These are phyloP conservation scores for Paratrypauchen microcephalus DNA, from an alignment of 2,797 vertebrate species.

Conservation along the genomic window DNA sequence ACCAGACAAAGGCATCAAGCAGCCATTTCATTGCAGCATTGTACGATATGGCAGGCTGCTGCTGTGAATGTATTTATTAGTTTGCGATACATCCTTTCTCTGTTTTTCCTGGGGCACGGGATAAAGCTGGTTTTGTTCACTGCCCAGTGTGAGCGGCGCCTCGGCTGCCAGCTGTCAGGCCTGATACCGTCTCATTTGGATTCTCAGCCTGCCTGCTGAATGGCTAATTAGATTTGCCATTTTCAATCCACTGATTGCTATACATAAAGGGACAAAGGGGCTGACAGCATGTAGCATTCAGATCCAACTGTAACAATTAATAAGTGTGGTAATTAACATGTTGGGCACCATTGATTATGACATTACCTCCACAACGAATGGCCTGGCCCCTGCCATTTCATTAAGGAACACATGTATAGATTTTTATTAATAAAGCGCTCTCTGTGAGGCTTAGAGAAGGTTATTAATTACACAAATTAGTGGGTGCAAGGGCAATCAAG, in stretches of 20 bases:
- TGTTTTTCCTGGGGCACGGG: constrained; percentile 74
- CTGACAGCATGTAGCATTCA: constrained; percentile 89
- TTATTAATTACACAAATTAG: constrained; percentile 99
- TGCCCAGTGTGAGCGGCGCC: constrained; percentile 78
- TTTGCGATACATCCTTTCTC: constrained; percentile 82
- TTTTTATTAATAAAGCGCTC: constrained; percentile 98
- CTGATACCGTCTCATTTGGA: constrained; percentile 78
- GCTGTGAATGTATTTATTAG: constrained; percentile 83
- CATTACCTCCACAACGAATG: constrained; percentile 90
- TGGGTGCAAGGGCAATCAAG: constrained; percentile 89
- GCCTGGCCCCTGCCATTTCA: constrained; percentile 80
- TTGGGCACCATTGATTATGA: constrained; percentile 89
- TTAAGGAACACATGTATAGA: constrained; percentile 83
- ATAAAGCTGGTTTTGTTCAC: constrained; percentile 78
- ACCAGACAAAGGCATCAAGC: constrained; percentile 80
- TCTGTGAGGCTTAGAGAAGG: constrained; percentile 79
- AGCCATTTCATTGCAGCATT: constrained; percentile 81
- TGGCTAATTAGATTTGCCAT: constrained; percentile 95
- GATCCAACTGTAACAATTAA: constrained; percentile 97
- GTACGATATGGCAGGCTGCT: constrained; percentile 79
- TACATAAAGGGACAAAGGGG: constrained; percentile 88
- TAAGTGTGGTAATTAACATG: constrained; percentile 94
- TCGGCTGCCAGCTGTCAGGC: constrained; percentile 88
- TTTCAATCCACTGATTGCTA: constrained; percentile 91
- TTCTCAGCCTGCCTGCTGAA: constrained; percentile 84